Evolutionary conservation across 2,113 vertebrate genomes (phyloP).

Genomic region (Jaculus jaculus): DNA sequence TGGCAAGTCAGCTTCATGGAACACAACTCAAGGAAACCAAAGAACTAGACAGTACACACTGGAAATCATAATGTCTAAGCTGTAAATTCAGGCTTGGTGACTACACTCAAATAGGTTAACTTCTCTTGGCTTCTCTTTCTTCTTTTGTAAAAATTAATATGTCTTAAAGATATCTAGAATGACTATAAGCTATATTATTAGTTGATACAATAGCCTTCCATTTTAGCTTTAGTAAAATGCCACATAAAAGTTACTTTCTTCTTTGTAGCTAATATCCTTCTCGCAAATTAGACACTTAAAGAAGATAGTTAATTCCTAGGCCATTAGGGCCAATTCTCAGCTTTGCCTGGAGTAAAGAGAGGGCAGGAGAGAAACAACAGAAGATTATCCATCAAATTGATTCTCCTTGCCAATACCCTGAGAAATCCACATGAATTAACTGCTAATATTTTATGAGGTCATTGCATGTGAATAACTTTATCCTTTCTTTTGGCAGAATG

Average conservation of each 20-base stretch:
- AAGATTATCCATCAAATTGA: not conserved
- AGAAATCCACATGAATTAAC: not conserved
- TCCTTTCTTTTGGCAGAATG: not conserved
- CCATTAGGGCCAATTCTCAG: not conserved
- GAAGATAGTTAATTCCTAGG: constrained; percentile 1
- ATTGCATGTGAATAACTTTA: not conserved
- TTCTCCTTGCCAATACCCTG: not conserved
- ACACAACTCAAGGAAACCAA: not conserved
- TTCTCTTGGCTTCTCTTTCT: not conserved
- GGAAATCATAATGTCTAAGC: not conserved
- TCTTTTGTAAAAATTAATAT: constrained; percentile 31
- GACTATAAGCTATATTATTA: not conserved
- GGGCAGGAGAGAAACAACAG: not conserved
- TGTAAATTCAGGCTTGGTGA: constrained; percentile 23
- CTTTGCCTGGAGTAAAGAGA: constrained; percentile 39
- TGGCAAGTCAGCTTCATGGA: not conserved
- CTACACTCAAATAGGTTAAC: constrained; percentile 4
- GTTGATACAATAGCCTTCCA: not conserved
- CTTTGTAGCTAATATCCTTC: constrained; percentile 7
- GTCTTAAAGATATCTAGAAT: not conserved
- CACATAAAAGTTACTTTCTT: constrained; percentile 45
- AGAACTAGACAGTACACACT: not conserved
- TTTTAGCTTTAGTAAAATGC: constrained; percentile 31
- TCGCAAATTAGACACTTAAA: constrained; percentile 20
- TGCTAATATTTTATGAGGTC: not conserved